Conservation (phyloP, 2,113 vertebrate species). For the Anser cygnoides region DNA sequence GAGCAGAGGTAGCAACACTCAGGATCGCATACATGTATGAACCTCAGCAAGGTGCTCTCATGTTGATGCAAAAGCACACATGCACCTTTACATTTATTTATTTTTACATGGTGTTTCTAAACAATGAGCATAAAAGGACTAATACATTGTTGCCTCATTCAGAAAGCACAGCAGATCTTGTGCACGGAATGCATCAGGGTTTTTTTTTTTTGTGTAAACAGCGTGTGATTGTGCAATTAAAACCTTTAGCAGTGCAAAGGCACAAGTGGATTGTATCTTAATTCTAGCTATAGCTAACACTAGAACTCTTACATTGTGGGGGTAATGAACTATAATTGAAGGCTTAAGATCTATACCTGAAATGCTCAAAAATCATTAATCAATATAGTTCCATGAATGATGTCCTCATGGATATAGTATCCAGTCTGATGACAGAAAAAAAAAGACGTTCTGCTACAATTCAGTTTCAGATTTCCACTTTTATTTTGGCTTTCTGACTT, state of each 20-base stretch:
- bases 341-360: neutral
- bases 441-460: neutral
- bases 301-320: neutral
- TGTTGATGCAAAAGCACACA: rapidly evolving
- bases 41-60: neutral
- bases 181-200: neutral
- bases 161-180: neutral
- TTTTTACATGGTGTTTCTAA: neutral
- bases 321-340: neutral
- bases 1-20: neutral
- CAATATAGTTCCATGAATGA: neutral
- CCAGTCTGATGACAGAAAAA: neutral
- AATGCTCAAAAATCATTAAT: neutral
- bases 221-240: neutral
- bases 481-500: neutral
- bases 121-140: neutral
- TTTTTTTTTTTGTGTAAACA: neutral
- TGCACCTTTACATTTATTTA: neutral
- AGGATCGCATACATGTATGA: neutral
- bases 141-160: neutral
- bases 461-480: neutral
- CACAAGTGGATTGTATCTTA: neutral
- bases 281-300: neutral
- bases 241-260: neutral
- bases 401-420: neutral